phyloP scores from a whole-genome alignment of 2,113 vertebrate species.

The Tichodroma muraria region DNA sequence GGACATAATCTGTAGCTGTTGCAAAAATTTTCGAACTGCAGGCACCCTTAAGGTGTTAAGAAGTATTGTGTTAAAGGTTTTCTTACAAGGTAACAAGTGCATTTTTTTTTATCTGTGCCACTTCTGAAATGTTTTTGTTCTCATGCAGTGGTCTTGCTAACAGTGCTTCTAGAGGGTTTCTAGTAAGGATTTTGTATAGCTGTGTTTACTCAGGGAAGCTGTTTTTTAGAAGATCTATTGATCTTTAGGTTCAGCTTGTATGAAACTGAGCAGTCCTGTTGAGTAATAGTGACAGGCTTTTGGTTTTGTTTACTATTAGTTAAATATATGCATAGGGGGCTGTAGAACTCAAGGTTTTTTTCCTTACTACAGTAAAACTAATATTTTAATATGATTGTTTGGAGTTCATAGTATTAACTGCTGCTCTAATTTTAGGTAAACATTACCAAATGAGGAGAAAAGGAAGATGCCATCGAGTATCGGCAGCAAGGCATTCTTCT shows the following conservation, averaged over 20 bases:
- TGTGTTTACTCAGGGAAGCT: neutral
- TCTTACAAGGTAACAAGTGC: neutral
- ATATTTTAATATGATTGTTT: neutral
- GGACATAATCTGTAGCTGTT: neutral
- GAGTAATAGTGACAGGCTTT: neutral
- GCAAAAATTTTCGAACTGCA: neutral
- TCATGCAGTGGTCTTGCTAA: neutral
- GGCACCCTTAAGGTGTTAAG: neutral
- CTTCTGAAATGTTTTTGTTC: neutral
- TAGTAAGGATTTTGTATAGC: neutral
- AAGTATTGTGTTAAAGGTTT: neutral
- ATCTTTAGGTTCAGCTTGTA: neutral
- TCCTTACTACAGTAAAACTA: neutral
- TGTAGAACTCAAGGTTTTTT: neutral
- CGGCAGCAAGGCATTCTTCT: constrained; percentile 81
- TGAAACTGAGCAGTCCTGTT: neutral
- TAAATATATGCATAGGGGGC: neutral
- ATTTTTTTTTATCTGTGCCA: neutral
- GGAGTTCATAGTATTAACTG: neutral
- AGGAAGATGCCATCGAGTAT: constrained; percentile 86
- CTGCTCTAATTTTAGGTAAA: constrained; percentile 65
- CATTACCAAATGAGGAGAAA: constrained; percentile 92
- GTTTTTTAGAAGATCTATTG: neutral
- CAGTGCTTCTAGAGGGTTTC: neutral
- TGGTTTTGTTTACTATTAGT: neutral